Conservation (phyloP, 1,140 invertebrate species). For the Phortica variegata region DNA sequence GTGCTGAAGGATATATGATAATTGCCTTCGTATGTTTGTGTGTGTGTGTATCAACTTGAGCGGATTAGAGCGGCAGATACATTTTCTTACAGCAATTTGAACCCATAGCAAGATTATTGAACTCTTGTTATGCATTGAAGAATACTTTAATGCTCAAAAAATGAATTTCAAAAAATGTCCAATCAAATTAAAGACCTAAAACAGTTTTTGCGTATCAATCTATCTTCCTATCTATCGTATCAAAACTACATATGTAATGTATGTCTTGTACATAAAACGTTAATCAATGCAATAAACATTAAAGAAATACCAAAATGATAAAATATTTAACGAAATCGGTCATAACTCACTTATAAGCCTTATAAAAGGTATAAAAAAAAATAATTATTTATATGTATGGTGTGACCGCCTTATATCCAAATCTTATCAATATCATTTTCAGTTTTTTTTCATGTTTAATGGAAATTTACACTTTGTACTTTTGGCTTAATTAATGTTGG, state of each 20-base stretch:
- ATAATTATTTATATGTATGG: too few relatives aligned
- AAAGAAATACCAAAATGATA: not conserved
- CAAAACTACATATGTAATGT: not conserved
- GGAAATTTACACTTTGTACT: too few relatives aligned
- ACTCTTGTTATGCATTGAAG: too few relatives aligned
- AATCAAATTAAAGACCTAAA: not conserved
- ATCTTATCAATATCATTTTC: conserved; percentile 53
- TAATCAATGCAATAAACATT: not conserved
- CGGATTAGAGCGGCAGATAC: too few relatives aligned
- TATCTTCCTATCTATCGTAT: not conserved
- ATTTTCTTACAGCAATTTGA: not conserved
- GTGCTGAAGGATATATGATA: too few relatives aligned
- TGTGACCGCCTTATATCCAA: conserved; percentile 48
- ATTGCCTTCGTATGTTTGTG: too few relatives aligned
- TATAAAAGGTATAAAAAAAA: conserved; percentile 34
- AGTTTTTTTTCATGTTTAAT: too few relatives aligned
- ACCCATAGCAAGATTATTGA: not conserved
- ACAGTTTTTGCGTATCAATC: not conserved
- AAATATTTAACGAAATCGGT: conserved; percentile 20
- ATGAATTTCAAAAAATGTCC: not conserved
- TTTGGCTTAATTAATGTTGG: too few relatives aligned
- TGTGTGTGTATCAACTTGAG: too few relatives aligned
- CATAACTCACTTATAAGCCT: conserved; percentile 40
- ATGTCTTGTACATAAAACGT: not conserved
- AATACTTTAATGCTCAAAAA: not conserved